Conservation (phyloP, 2,888 invertebrate genomes). For the Odontocolon sp. region DNA sequence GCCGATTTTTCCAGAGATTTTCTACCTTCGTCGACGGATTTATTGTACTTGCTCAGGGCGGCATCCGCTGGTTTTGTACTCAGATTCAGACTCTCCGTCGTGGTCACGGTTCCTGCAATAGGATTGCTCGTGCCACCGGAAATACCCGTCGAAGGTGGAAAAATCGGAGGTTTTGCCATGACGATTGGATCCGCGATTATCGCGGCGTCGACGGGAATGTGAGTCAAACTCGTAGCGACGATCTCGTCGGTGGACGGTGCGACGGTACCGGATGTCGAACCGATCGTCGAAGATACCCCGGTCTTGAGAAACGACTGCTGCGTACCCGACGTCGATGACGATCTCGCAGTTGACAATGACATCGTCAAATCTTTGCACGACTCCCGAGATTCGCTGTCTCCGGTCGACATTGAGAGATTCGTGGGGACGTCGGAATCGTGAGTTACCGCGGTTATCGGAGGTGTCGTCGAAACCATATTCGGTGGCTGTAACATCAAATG, state of each 20-base stretch:
- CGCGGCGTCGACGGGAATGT: slow-evolving; percentile 39
- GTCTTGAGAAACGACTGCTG: slow-evolving; percentile 66
- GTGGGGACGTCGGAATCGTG: slow-evolving; percentile 76
- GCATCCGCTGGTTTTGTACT: slow-evolving; percentile 81
- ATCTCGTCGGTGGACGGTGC: slow-evolving; percentile 71
- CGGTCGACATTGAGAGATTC: slow-evolving; percentile 75
- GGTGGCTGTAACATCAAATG: slow-evolving; percentile 57
- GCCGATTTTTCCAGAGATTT: slow-evolving; percentile 65
- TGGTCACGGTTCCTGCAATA: slow-evolving; percentile 63
- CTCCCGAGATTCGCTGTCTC: slow-evolving; percentile 70
- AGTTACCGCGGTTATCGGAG: slow-evolving; percentile 41
- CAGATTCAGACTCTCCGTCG: slow-evolving; percentile 80
- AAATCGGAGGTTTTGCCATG: slow-evolving; percentile 63
- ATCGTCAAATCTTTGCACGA: slow-evolving; percentile 67
- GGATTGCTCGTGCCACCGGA: slow-evolving; percentile 38
- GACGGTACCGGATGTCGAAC: slow-evolving; percentile 70
- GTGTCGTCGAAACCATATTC: slow-evolving; percentile 42
- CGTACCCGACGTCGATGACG: not conserved
- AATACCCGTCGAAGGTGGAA: slow-evolving; percentile 57
- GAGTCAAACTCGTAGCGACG: slow-evolving; percentile 3
- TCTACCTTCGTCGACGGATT: slow-evolving; percentile 60
- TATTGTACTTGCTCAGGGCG: slow-evolving; percentile 77
- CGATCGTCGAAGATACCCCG: slow-evolving; percentile 66
- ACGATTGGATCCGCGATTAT: slow-evolving; percentile 24
- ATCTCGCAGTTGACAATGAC: slow-evolving; percentile 62